phyloP scores from a whole-genome alignment of 2,888 invertebrate species.

The Ochropacha duplaris region DNA sequence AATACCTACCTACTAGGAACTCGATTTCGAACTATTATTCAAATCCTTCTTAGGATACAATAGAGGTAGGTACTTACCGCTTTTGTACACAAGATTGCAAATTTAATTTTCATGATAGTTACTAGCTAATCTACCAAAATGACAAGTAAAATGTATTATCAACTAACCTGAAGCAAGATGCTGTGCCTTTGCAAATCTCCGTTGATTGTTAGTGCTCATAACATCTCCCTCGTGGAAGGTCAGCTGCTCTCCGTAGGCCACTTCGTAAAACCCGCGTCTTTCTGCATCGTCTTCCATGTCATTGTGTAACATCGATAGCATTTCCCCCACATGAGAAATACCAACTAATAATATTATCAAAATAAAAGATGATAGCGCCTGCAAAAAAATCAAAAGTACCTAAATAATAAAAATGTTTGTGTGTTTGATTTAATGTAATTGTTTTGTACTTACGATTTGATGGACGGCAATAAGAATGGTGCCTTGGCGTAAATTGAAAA shows the following conservation, averaged over 20 bases:
- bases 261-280: slow-evolving; percentile 65
- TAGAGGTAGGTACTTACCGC: too few relatives aligned
- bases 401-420: not conserved
- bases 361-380: slow-evolving; percentile 77
- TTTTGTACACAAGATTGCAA: too few relatives aligned
- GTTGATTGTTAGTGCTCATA: slow-evolving; percentile 74
- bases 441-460: slow-evolving; percentile 74
- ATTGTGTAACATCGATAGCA: slow-evolving; percentile 74
- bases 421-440: not conserved
- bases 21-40: too few relatives aligned
- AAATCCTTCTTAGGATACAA: too few relatives aligned
- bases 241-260: slow-evolving; percentile 58
- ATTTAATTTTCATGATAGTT: not conserved
- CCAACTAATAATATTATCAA: slow-evolving; percentile 74
- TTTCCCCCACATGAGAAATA: slow-evolving; percentile 75
- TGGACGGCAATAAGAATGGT: slow-evolving; percentile 80
- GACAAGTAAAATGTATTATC: too few relatives aligned
- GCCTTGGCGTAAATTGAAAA: slow-evolving; percentile 80
- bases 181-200: slow-evolving; percentile 76
- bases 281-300: slow-evolving; percentile 80
- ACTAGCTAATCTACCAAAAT: not conserved
- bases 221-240: slow-evolving; percentile 67
- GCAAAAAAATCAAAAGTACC: slow-evolving; percentile 17
- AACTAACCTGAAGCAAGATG: slow-evolving; percentile 71
- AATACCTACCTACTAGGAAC: too few relatives aligned